Evolutionary conservation across 2,888 invertebrate genomes (phyloP), one percentile per base, ranked within the genome.

Genomic region (Heterodera filipjevi): DNA sequence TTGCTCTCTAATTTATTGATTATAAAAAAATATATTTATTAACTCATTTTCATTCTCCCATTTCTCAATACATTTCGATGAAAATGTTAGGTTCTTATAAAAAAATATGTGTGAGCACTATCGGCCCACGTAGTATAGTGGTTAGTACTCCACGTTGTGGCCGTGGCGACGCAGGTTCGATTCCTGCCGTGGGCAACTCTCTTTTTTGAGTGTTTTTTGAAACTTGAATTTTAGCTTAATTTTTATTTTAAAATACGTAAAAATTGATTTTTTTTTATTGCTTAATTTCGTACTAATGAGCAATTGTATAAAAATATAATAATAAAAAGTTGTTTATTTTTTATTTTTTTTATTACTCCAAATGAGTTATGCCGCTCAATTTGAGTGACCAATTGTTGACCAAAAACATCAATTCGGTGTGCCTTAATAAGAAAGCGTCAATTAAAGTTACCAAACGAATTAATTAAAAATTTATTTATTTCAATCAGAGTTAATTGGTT

Each of bases 81-180:
- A 33, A 68, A 68, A 6, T 19, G 14, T 53, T 53, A 19, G 22
- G 16, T 14, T 53, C 16, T 53, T 53, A 5, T 53, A 14, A 12
- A 49, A 49, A 16, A 49, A 49, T 49, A 16, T 49, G 8, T 49
- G n/a, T n/a, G 5, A 1, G 8, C 5, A 10, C 68, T 12, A 3
- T 35, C 66, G 49, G 75, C 75, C 68, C 68, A 68, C 22, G 68
- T 86, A 86, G 86, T 86, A 86, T 86, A 86, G 86, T 86, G 86
- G 86, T 86, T 86, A 86, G 86, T 86, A 86, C 86, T 86, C 86
- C 86, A 86, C 86, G 86, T 86, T 86, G 85, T 86, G 85, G 86
- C 86, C 86, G 86, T 86, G 86, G 86, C 86, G 85, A 86, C 85
- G 84, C 82, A 81, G 84, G 86, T 86, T 86, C 85, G 85, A 86